Percentiles rank a stretch among this genome's conserved stretches.
phyloP scores from a whole-genome alignment of 2,888 invertebrate genomes.

The Papilio demoleus region DNA sequence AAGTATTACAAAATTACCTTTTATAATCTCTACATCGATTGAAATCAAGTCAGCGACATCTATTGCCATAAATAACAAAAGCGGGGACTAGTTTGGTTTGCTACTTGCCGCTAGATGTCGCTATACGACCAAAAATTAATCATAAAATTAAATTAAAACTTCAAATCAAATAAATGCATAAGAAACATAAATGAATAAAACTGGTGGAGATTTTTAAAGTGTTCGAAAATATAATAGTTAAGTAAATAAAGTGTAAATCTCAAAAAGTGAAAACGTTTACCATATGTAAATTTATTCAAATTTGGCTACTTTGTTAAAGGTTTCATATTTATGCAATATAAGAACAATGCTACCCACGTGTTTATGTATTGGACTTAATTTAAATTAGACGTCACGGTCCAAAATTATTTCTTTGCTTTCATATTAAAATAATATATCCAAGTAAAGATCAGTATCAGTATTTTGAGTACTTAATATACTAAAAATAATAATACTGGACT shows the following conservation, averaged over 20 bases:
- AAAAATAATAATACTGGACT: too few relatives aligned
- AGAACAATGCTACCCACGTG: too few relatives aligned
- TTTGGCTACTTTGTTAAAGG: not conserved
- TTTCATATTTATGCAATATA: conserved; percentile 11
- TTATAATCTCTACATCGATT: too few relatives aligned
- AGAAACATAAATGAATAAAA: too few relatives aligned
- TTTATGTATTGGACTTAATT: too few relatives aligned
- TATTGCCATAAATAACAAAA: not conserved
- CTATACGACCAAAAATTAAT: not conserved
- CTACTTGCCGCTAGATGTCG: not conserved
- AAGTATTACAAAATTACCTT: not conserved
- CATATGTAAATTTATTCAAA: conserved; percentile 20
- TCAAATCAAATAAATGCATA: not conserved
- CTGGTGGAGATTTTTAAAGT: too few relatives aligned
- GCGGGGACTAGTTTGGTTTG: not conserved
- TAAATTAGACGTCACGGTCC: too few relatives aligned
- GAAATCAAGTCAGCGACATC: not conserved
- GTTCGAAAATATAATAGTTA: not conserved
- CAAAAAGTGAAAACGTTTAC: not conserved
- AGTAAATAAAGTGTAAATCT: not conserved
- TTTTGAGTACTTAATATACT: too few relatives aligned
- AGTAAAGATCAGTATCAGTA: too few relatives aligned
- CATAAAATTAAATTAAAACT: not conserved
- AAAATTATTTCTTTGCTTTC: too few relatives aligned
- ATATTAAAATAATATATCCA: too few relatives aligned